These are phyloP conservation scores for Lepilemur septentrionalis DNA, from an alignment of 2,797 vertebrate species.

Conservation along the genomic window DNA sequence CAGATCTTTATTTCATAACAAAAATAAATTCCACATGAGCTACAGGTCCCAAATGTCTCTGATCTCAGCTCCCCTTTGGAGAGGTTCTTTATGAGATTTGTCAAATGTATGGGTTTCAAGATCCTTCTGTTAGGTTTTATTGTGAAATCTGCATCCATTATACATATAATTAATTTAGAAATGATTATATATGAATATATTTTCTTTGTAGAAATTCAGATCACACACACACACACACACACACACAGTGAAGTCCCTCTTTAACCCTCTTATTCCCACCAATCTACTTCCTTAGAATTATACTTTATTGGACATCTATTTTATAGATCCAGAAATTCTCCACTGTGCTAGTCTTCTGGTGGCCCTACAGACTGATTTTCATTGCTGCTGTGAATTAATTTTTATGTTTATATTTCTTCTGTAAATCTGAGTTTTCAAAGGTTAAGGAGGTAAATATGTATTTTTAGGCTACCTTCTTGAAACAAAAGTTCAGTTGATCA, in stretches of 20 bases:
- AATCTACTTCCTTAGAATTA: neutral
- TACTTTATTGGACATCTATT: neutral
- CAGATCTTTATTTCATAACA: neutral
- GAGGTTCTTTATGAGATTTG: neutral
- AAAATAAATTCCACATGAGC: neutral
- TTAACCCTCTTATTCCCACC: neutral
- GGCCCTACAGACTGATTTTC: neutral
- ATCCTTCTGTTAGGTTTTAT: neutral
- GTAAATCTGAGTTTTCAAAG: constrained; percentile 5
- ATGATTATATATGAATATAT: neutral
- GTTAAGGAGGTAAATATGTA: neutral
- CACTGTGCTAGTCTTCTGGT: neutral
- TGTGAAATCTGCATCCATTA: neutral
- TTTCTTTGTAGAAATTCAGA: constrained; percentile 5
- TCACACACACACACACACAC: neutral
- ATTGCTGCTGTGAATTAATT: neutral
- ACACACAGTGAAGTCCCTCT: neutral
- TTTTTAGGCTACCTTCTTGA: neutral
- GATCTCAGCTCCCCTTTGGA: neutral
- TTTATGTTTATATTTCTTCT: constrained; percentile 30
- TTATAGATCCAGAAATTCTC: neutral
- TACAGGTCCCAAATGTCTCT: neutral
- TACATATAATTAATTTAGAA: neutral
- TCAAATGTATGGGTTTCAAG: neutral
- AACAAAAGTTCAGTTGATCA: neutral